phyloP scores from a whole-genome alignment of 2,888 invertebrate species.

The Ennomos quercinarius region DNA sequence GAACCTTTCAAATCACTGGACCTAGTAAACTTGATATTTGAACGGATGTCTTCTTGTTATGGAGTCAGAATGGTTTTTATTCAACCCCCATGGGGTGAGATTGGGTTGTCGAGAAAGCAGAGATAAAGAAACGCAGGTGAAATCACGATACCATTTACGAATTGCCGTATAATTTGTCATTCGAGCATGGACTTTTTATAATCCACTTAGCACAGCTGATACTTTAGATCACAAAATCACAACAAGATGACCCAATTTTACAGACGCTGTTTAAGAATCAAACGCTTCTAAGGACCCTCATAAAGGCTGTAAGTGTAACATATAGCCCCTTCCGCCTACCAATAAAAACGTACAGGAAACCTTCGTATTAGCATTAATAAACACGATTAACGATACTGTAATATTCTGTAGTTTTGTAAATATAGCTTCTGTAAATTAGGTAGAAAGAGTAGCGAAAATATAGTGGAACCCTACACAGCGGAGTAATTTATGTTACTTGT shows the following conservation, averaged over 20 bases:
- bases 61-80: too few relatives aligned
- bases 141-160: too few relatives aligned
- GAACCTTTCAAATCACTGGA: too few relatives aligned
- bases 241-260: constrained; percentile 3
- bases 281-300: constrained; percentile 19
- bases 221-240: not conserved
- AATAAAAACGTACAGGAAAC: constrained; percentile 27
- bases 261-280: constrained; percentile 9
- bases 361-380: constrained; percentile 49
- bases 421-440: constrained; percentile 15
- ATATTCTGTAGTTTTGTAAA: constrained; percentile 40
- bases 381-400: constrained; percentile 55
- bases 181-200: too few relatives aligned
- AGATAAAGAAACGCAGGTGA: too few relatives aligned
- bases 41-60: too few relatives aligned
- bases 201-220: not conserved
- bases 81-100: too few relatives aligned
- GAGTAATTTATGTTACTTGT: constrained; percentile 50
- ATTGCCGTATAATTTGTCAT: too few relatives aligned
- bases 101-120: too few relatives aligned
- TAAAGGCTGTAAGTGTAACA: constrained; percentile 28
- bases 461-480: constrained; percentile 31
- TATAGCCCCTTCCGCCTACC: constrained; percentile 20
- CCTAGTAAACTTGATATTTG: too few relatives aligned
- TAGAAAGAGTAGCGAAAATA: constrained; percentile 4